Conservation (phyloP, 37 sponge, comb jelly and placozoan species). For the Chondrilla cf. caribensis region DNA sequence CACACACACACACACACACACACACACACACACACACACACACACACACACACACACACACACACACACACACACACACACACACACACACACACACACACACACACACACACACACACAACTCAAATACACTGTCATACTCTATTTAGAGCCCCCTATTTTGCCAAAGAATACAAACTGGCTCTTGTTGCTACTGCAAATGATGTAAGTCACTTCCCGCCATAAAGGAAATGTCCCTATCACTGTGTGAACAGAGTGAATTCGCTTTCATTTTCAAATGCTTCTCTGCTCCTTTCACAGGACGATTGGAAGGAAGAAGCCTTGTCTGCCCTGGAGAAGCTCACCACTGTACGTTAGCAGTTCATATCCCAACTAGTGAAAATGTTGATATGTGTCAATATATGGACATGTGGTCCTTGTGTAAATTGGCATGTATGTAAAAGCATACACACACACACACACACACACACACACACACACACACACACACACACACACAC, state of each 20-base stretch:
- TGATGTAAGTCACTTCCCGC: conserved; percentile 35
- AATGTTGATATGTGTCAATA: background rate
- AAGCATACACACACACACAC: no score
- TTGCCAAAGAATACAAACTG: conserved; percentile 58
- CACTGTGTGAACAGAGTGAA: no score
- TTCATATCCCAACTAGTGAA: background rate
- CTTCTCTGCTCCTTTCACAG: conserved; percentile 7
- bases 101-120: no score
- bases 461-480: no score
- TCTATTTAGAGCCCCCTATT: background rate
- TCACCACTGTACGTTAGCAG: conserved; percentile 24
- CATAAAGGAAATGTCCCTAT: no score
- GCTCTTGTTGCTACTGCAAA: conserved; percentile 51
- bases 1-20: background rate
- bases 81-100: background rate
- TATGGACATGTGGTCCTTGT: background rate
- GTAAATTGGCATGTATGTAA: no score
- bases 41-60: background rate
- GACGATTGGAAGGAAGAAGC: conserved; percentile 63
- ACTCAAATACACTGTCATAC: background rate
- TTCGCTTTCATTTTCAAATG: no score
- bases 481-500: no score
- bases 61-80: background rate
- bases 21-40: no score
- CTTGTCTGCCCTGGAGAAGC: background rate